Evolutionary conservation across 1,140 invertebrate species (phyloP).

Genomic region (Drosophila truncata): DNA sequence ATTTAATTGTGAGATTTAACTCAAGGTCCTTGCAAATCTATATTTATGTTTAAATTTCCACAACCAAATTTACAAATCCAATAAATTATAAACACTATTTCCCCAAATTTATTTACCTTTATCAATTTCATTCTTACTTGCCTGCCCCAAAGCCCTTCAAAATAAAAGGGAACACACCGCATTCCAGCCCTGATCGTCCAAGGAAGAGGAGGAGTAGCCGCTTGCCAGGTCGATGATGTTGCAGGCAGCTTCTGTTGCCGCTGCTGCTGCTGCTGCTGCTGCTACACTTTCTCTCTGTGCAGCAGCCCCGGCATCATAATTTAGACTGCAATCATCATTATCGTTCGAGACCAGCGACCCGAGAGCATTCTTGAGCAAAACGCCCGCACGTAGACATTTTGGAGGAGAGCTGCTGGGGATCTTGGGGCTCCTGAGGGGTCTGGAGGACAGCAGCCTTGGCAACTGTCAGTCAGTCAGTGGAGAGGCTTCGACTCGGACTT

Average conservation of each 20-base stretch:
- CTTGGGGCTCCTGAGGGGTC: slow-evolving; percentile 1
- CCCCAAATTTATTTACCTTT: not conserved
- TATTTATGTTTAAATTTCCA: too few relatives aligned
- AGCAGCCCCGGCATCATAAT: slow-evolving; percentile 80
- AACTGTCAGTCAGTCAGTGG: slow-evolving; percentile 67
- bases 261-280: slow-evolving; percentile 37
- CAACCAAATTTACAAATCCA: too few relatives aligned
- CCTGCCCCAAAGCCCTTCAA: slow-evolving; percentile 3
- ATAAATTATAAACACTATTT: too few relatives aligned
- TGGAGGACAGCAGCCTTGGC: slow-evolving; percentile 51
- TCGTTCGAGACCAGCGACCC: slow-evolving; percentile 62
- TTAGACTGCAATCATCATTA: slow-evolving; percentile 85
- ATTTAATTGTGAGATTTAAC: too few relatives aligned
- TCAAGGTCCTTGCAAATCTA: too few relatives aligned
- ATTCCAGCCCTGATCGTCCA: slow-evolving; percentile 31
- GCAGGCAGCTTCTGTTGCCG: slow-evolving; percentile 79
- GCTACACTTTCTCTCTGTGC: slow-evolving; percentile 82
- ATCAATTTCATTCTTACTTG: not conserved
- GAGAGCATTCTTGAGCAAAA: slow-evolving; percentile 70
- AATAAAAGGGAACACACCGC: not conserved
- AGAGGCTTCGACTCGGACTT: slow-evolving; percentile 17
- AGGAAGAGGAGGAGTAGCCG: slow-evolving; percentile 31
- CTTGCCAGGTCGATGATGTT: slow-evolving; percentile 66
- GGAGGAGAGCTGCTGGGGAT: slow-evolving; percentile 17
- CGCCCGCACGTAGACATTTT: slow-evolving; percentile 80